Evolutionary conservation across 2,113 vertebrate species (phyloP), one percentile per base, ranked within the genome.

Genomic region (Bubo blakistoni): DNA sequence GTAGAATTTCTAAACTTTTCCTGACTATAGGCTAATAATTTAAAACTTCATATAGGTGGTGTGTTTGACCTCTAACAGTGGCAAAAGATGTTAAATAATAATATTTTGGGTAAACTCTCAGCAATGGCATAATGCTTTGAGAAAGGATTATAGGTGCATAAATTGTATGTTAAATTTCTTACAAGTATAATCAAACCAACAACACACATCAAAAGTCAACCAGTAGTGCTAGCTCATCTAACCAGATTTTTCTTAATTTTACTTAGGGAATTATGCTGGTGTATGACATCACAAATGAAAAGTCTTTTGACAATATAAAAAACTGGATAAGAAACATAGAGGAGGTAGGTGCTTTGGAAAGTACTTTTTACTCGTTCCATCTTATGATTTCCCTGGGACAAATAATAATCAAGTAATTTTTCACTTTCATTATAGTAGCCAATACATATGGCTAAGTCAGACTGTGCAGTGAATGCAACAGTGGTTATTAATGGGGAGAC

Each of bases 311-410:
- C 96, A 99, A 99, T 97, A 99, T 99, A 91, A 99, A 99, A 97
- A 99, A 99, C 96, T 99, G 99, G 99, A 99, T 99, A 95, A 98
- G 99, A 94, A 99, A 99, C 97, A 99, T 99, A 88, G 99, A 99
- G 97, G 99, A 99, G 99, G 99, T 99, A 97, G 97, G 97, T 94
- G 34, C 30, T 92, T 91, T 74, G 61, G 44, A 71, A 61, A n/a
- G 40, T 65, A 29, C 38, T 52, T 62, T 47, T 38, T 63, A 52
- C 8, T 92, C 0, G 0, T 69, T 66, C 11, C 8, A 8, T 55
- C 10, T 63, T 81, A 16, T 0, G 10, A 49, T 71, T 76, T 94
- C 16, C 30, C 30, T 40, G 18, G 21, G 63, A 47, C 32, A 92
- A 78, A 19, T 58, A 66, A 47, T 58, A 47, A 70, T 49, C 7